Evolutionary conservation across 2,113 vertebrate genomes (phyloP), one percentile per base, ranked within the genome.

Genomic region (Nannobrachium achirus): DNA sequence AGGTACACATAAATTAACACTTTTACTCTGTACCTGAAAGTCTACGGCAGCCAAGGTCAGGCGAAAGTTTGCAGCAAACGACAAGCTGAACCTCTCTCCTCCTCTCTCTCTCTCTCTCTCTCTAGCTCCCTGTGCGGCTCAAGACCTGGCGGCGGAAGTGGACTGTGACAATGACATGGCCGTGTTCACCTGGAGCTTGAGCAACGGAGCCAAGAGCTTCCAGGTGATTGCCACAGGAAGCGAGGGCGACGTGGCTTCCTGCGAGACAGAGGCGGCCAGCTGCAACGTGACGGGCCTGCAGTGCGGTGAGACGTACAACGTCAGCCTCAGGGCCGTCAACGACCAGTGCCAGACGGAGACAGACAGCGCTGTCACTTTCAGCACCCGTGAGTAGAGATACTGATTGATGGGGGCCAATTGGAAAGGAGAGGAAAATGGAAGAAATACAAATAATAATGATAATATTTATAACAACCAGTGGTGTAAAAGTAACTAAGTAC

Each of bases 371-470:
- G 69, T 81, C 40, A 79, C 75, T 50, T 80, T 92, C 76, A 77
- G 59, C 68, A 89, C 93, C 74, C 81, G 94, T 94, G 83, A 93
- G 91, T 91, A 0, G n/a, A n/a, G n/a, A n/a, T n/a, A n/a, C n/a
- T n/a, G n/a, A n/a, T n/a, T n/a, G n/a, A n/a, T n/a, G n/a, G n/a
- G 25, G 25, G 25, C 25, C 6, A 33, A 33, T 33, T 33, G 25
- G 25, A 33, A 33, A 33, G 25, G 25, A 33, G 25, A 25, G 25
- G 4, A 4, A 25, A 25, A 25, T 25, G 25, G 25, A 33, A 33
- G 25, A 33, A 33, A 33, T 33, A 33, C n/a, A n/a, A n/a, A n/a
- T 25, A 25, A 25, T 33, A 5, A 33, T 33, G 25, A 33, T 33
- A 33, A 33, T 33, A 33, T 4, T 33, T 3, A 33, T 5, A 33